A percentile compares a stretch with the other conserved stretches of the same genome.
Evolutionary conservation across 2,888 invertebrate genomes (phyloP).

Genomic region (Athalia rosae): DNA sequence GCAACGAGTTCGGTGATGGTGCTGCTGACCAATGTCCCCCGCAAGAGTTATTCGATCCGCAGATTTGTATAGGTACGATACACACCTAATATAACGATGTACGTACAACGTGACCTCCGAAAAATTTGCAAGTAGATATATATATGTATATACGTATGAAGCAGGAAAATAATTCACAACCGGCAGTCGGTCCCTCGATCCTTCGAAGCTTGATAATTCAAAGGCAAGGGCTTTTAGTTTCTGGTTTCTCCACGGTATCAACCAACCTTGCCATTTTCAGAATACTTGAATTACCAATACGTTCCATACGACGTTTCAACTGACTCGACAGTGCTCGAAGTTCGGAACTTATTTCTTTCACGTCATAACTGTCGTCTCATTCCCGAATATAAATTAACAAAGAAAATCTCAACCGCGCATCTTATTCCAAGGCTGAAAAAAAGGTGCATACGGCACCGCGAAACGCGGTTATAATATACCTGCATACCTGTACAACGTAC

Average conservation of each 20-base stretch:
- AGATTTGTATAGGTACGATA: neutral
- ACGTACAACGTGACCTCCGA: conserved; percentile 3
- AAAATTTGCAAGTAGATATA: neutral
- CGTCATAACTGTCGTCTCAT: too few relatives aligned
- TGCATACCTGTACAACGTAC: neutral
- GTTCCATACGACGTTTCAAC: neutral
- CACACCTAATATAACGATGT: neutral
- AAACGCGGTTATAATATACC: neutral
- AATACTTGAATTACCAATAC: conserved; percentile 17
- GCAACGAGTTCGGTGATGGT: conserved; percentile 57
- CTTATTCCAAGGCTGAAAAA: conserved; percentile 16
- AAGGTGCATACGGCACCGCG: neutral
- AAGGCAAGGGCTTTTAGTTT: conserved; percentile 26
- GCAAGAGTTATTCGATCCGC: conserved; percentile 3
- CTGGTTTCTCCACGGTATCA: neutral
- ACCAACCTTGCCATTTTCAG: conserved; percentile 15
- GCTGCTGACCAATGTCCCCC: conserved; percentile 32
- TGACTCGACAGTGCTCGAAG: neutral
- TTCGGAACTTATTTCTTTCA: neutral
- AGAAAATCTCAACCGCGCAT: neutral
- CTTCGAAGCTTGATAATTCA: conserved; percentile 22
- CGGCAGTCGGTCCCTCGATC: neutral
- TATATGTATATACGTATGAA: neutral
- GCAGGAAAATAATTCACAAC: neutral
- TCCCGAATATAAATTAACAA: neutral